phyloP scores from a whole-genome alignment of 2,113 vertebrate genomes.

The Pseudorhombus dupliciocellatus region DNA sequence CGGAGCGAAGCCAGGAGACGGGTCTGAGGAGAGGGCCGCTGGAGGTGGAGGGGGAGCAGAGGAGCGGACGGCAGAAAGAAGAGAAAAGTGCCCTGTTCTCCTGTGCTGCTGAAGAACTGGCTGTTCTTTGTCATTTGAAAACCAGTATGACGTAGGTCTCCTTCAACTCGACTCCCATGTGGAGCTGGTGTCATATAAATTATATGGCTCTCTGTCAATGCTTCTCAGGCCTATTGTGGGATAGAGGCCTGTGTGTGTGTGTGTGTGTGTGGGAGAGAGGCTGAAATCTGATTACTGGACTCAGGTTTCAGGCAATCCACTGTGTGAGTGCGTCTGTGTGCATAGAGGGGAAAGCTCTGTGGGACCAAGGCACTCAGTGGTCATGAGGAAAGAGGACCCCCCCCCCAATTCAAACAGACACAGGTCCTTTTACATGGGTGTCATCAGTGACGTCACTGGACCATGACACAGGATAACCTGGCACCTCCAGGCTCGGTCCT shows the following conservation, averaged over 20 bases:
- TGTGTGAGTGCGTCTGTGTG: conserved; percentile 20
- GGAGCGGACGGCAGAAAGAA: conserved; percentile 9
- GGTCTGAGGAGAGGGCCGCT: conserved; percentile 18
- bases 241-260: conserved; percentile 12
- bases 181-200: conserved; percentile 50
- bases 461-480: conserved; percentile 39
- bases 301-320: conserved; percentile 47
- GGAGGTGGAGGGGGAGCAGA: not conserved
- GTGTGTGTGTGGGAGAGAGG: conserved; percentile 12
- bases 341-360: conserved; percentile 13
- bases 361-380: not conserved
- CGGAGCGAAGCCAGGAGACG: not conserved
- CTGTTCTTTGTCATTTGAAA: conserved; percentile 45
- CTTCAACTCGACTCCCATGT: conserved; percentile 32
- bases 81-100: conserved; percentile 38
- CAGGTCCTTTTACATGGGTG: conserved; percentile 32
- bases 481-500: conserved; percentile 14
- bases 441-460: conserved; percentile 34
- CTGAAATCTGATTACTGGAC: conserved; percentile 62
- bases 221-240: conserved; percentile 34
- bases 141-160: conserved; percentile 49
- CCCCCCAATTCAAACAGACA: conserved; percentile 20
- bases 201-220: conserved; percentile 46
- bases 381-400: conserved; percentile 35
- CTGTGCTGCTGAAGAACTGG: conserved; percentile 24